Conservation (phyloP, 2,113 vertebrate species). For the Zootoca vivipara region DNA sequence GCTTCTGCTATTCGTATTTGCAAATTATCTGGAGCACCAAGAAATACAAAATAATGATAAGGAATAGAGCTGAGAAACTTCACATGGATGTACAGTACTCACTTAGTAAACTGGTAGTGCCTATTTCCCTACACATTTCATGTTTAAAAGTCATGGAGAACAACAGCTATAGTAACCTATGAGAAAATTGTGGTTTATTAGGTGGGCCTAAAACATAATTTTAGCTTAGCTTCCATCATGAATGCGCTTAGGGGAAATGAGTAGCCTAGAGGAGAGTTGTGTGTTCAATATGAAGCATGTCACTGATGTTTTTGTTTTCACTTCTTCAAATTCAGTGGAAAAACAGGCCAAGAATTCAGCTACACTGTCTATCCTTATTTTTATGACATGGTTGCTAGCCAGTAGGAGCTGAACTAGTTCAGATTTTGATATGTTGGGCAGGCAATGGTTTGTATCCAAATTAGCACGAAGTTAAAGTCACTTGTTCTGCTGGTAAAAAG, state of each 20-base stretch:
- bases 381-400: neutral
- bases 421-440: neutral
- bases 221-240: neutral
- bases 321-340: neutral
- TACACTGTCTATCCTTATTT: neutral
- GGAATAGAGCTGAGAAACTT: neutral
- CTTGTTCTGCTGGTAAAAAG: no score
- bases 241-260: neutral
- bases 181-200: conserved; percentile 13
- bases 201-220: neutral
- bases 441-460: no score
- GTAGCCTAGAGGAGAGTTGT: neutral
- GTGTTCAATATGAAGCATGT: neutral
- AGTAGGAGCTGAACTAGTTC: neutral
- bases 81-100: neutral
- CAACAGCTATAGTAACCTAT: neutral
- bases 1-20: neutral
- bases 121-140: neutral
- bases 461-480: no score
- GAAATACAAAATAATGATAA: neutral
- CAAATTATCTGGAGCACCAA: neutral
- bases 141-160: neutral
- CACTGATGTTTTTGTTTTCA: neutral
- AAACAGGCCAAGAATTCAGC: neutral
- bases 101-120: neutral